These are phyloP conservation scores for Heterotis niloticus DNA, from an alignment of 2,113 vertebrate genomes.

Conservation along the genomic window DNA sequence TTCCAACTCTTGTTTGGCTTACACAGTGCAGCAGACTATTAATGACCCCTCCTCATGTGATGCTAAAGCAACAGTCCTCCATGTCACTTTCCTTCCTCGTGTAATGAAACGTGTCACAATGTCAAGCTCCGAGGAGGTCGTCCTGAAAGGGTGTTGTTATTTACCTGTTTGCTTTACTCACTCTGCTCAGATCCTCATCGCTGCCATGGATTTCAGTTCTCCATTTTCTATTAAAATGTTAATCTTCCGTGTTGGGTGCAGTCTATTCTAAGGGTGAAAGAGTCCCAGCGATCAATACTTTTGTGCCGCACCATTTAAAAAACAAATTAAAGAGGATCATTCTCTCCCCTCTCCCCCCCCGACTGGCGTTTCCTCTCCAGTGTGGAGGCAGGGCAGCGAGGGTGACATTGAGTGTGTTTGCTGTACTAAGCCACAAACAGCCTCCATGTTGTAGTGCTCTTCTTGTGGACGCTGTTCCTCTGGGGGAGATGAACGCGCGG, in stretches of 20 bases:
- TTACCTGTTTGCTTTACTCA: background rate
- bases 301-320: background rate
- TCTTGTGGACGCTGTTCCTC: conserved; percentile 58
- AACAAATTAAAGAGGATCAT: background rate
- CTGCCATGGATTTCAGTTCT: background rate
- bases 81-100: background rate
- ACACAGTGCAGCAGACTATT: background rate
- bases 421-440: background rate
- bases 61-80: background rate
- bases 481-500: conserved; percentile 57
- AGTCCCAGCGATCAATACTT: background rate
- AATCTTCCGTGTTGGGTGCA: background rate
- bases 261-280: background rate
- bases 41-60: background rate
- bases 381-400: background rate
- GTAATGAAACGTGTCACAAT: background rate
- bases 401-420: conserved; percentile 41
- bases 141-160: background rate
- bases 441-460: background rate
- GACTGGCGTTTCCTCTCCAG: background rate
- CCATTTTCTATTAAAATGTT: conserved; percentile 14
- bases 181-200: background rate
- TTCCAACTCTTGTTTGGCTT: too few relatives aligned
- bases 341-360: background rate
- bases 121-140: background rate